Base-by-base conservation (phyloP, 2,797 vertebrate species). In the Acropternis orthonyx region DNA sequence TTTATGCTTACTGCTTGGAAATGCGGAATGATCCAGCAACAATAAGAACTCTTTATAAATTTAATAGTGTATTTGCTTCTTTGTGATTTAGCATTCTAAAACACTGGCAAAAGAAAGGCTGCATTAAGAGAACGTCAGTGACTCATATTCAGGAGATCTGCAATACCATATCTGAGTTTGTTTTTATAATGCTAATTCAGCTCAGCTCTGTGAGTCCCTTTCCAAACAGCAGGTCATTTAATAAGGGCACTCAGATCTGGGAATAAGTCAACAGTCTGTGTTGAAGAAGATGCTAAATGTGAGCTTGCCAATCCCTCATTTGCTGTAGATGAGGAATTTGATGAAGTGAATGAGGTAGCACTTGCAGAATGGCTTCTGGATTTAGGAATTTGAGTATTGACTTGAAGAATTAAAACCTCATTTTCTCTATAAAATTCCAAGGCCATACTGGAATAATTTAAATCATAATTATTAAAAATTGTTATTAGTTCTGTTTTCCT, bases 121-220 rank as follows among this genome's bases (percentile, higher is more conserved):
- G 23, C 51, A 69, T 63, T 76, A 73, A 75, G 39, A 89, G 66
- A 79, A 86, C 15, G 86, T 63, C 49, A 71, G 36, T 36, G 58
- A 77, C 32, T 77, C 41, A 39, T 30, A 82, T 39, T 66, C 44
- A 72, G 39, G 36, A 69, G 37, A 84, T 2, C 24, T 27, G 32
- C 44, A 86, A 69, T 66, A 61, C 27, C 17, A 6, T 78, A 66
- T 34, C 62, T 39, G 34, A 59, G 71, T 78, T 55, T 66, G 73
- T 62, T 93, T 88, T 80, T 88, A 54, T 58, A 62, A 78, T 39
- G 63, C n/a, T 91, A 94, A 85, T 94, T 92, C n/a, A 83, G 48
- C 61, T 85, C 63, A 76, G 68, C 44, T 77, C 11, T 73, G 39
- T 23, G n/a, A 71, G 30, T 77, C 56, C 26, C 52, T 77, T 92